Conservation (phyloP, 2,113 vertebrate genomes). For the Uria lomvia region DNA sequence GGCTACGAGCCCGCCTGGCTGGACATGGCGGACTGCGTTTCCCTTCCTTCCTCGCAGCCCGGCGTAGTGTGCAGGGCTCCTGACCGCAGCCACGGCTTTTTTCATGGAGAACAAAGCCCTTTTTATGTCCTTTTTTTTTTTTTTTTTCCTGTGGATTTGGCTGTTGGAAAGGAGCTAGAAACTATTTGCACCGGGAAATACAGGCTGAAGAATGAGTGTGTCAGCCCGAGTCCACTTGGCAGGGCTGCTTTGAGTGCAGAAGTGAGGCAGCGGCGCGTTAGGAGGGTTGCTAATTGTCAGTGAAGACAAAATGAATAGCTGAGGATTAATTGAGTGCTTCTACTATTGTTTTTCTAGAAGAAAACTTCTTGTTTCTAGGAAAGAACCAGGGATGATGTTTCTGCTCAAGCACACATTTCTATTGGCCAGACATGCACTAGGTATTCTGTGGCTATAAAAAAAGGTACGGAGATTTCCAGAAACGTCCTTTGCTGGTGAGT, state of each 20-base stretch:
- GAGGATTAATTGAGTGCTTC: conserved; percentile 7
- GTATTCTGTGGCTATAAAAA: neutral
- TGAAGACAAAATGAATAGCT: conserved; percentile 45
- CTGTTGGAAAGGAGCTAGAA: conserved; percentile 39
- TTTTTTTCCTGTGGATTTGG: neutral
- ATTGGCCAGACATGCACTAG: neutral
- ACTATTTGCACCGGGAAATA: conserved; percentile 49
- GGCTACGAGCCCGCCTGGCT: neutral
- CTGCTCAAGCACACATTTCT: neutral
- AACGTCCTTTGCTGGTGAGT: neutral
- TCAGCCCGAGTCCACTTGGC: neutral
- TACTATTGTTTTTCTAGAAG: conserved; percentile 38
- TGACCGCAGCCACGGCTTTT: neutral
- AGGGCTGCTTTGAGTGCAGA: neutral
- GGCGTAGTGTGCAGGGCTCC: neutral
- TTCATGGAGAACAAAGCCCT: conserved; percentile 43
- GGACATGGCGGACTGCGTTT: neutral
- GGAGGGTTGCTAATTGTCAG: conserved; percentile 41
- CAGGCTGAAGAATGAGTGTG: conserved; percentile 40
- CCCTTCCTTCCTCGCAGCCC: neutral
- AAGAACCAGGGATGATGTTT: neutral
- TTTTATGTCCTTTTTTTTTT: neutral
- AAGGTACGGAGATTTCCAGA: neutral
- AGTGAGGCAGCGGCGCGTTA: neutral
- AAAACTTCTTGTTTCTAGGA: conserved; percentile 46